Evolutionary conservation across 92 coral and sea anemone species (phyloP).

Genomic region (Palythoa grandiflora): DNA sequence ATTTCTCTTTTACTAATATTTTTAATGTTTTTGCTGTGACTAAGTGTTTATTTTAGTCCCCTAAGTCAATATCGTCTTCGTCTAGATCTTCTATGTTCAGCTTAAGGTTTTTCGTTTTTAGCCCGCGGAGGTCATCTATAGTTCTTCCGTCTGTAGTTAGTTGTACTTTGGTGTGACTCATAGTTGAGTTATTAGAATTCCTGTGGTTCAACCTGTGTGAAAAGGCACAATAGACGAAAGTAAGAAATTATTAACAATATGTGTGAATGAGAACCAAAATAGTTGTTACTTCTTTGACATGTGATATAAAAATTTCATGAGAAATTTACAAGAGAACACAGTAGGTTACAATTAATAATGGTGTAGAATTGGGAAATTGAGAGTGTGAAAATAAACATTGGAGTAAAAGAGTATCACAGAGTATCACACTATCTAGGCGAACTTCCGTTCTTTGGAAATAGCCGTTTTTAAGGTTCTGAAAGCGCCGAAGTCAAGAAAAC

Average conservation of each 20-base stretch:
- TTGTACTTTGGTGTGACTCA: constrained; percentile 76
- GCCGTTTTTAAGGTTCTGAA: not conserved
- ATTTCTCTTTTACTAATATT: not conserved
- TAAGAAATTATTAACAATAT: constrained; percentile 41
- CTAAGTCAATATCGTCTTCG: constrained; percentile 58
- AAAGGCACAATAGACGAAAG: constrained; percentile 39
- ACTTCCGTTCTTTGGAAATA: constrained; percentile 5
- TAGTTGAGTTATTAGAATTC: constrained; percentile 54
- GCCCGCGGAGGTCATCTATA: constrained; percentile 95
- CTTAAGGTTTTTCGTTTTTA: constrained; percentile 82
- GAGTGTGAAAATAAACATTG: not conserved
- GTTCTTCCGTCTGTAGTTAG: constrained; percentile 86
- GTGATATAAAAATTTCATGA: constrained; percentile 47
- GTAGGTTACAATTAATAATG: not conserved
- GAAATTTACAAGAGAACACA: constrained; percentile 16
- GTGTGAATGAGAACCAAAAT: constrained; percentile 5
- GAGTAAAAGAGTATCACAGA: constrained; percentile 15
- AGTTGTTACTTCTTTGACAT: constrained; percentile 2
- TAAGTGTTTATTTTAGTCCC: constrained; percentile 29
- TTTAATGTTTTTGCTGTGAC: constrained; percentile 2
- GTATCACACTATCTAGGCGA: not conserved
- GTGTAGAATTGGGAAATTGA: not conserved
- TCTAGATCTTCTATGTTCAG: constrained; percentile 63
- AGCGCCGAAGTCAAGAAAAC: not conserved
- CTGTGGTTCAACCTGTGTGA: constrained; percentile 69